Evolutionary conservation across 2,113 vertebrate genomes (phyloP).

Genomic region (Epinephelus fuscoguttatus): DNA sequence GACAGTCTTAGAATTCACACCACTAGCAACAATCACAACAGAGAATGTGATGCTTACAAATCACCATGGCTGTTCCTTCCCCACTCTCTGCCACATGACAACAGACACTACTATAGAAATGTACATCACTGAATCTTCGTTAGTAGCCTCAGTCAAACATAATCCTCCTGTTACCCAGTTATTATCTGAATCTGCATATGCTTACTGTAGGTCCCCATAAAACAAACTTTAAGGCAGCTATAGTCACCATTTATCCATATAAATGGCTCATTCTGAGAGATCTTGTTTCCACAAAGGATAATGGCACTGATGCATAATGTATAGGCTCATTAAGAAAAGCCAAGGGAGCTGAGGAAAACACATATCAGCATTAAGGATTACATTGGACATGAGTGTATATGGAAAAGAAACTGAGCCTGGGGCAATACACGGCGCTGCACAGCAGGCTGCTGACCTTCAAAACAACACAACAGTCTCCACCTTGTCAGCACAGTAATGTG

Average conservation of each 20-base stretch:
- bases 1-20: constrained; percentile 18
- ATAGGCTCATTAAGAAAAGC: constrained; percentile 52
- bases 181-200: background rate
- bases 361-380: constrained; percentile 21
- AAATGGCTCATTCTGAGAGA: constrained; percentile 39
- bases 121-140: constrained; percentile 1
- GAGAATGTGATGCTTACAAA: background rate
- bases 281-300: constrained; percentile 44
- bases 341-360: constrained; percentile 45
- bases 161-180: background rate
- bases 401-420: constrained; percentile 15
- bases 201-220: background rate
- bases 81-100: background rate
- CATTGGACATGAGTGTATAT: constrained; percentile 4
- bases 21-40: constrained; percentile 6
- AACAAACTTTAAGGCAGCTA: constrained; percentile 20
- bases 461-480: constrained; percentile 34
- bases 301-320: constrained; percentile 61
- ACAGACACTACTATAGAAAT: background rate
- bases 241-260: constrained; percentile 6
- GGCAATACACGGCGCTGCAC: constrained; percentile 5
- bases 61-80: constrained; percentile 8
- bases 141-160: background rate
- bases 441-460: constrained; percentile 54
- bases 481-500: constrained; percentile 28